These are phyloP conservation scores for Aplodontia rufa DNA, from an alignment of 2,113 vertebrate genomes.

Conservation along the genomic window DNA sequence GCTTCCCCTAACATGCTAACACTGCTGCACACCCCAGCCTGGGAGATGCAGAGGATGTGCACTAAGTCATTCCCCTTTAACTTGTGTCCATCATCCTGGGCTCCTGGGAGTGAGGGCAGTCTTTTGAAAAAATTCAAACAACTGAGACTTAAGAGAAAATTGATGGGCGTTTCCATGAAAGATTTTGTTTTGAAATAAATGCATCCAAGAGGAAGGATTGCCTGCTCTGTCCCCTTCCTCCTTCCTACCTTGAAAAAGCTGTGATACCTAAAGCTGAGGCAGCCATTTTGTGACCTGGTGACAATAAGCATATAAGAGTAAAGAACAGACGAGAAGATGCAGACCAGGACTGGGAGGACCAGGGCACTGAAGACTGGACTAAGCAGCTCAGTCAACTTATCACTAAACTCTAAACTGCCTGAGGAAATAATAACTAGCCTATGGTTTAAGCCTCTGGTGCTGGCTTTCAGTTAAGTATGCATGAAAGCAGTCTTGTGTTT, in stretches of 20 bases:
- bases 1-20: background rate
- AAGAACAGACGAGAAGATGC: background rate
- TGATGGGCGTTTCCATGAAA: background rate
- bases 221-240: background rate
- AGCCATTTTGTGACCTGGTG: background rate
- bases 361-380: background rate
- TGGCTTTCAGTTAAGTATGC: background rate
- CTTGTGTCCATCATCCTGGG: background rate
- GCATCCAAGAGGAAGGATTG: background rate
- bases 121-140: background rate
- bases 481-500: background rate
- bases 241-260: background rate
- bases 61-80: background rate
- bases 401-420: background rate
- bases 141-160: background rate
- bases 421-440: background rate
- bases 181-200: background rate
- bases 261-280: background rate
- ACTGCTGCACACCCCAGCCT: background rate
- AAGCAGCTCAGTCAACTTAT: background rate
- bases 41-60: accelerated
- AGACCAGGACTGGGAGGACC: background rate
- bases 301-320: background rate
- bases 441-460: background rate
- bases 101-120: background rate